A percentile compares a stretch with the other conserved stretches of the same genome.
These are phyloP conservation scores for Heliconius ethilla DNA, from an alignment of 2,888 invertebrate genomes.

Conservation along the genomic window DNA sequence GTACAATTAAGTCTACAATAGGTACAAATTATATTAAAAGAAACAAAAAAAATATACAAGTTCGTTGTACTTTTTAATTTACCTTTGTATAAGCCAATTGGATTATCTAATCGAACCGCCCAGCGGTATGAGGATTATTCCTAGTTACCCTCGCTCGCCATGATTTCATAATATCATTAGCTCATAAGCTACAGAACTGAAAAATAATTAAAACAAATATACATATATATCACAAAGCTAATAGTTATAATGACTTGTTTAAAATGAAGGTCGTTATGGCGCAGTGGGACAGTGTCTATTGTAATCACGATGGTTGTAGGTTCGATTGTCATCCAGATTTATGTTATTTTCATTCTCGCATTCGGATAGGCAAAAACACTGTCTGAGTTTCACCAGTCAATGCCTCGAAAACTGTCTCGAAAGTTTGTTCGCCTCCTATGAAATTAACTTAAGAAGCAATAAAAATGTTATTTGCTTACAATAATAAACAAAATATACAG, in stretches of 20 bases:
- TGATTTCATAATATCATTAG: constrained; percentile 29
- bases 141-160: constrained; percentile 20
- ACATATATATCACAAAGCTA: too few species aligned
- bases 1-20: not conserved
- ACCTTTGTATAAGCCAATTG: constrained; percentile 28
- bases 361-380: not conserved
- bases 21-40: not conserved
- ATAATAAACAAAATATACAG: too few species aligned
- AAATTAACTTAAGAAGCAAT: too few species aligned
- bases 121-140: constrained; percentile 24
- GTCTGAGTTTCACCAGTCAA: not conserved
- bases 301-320: too few species aligned
- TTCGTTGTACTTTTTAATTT: constrained; percentile 28
- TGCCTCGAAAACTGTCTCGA: not conserved
- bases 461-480: too few species aligned
- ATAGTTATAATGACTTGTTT: too few species aligned
- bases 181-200: not conserved
- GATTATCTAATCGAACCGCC: constrained; percentile 29
- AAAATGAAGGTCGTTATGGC: too few species aligned
- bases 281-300: too few species aligned
- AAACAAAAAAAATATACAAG: not conserved
- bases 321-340: too few species aligned
- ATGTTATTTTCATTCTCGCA: too few species aligned
- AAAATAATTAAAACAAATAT: constrained; percentile 6
- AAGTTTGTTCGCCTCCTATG: too few species aligned